Percentiles rank a stretch among this genome's conserved stretches.
These are phyloP conservation scores for Huso huso DNA, from an alignment of 2,797 vertebrate species.

Conservation along the genomic window DNA sequence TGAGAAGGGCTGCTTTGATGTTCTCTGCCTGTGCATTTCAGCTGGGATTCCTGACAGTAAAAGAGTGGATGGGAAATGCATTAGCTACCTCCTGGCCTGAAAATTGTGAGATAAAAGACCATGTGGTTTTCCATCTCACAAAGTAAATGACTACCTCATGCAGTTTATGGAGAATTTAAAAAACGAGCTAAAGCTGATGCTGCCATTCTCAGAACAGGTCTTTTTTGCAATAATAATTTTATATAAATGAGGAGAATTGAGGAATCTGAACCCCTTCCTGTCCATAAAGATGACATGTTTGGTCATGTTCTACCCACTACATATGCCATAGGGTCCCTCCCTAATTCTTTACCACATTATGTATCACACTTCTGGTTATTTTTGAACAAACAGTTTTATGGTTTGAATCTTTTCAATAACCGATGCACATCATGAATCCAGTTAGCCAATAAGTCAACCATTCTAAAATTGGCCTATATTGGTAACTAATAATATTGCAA, in stretches of 20 bases:
- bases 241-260: constrained; percentile 17
- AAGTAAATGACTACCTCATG: constrained; percentile 21
- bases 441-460: too few species aligned
- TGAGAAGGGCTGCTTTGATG: constrained; percentile 39
- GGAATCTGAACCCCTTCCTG: constrained; percentile 26
- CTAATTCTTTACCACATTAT: too few species aligned
- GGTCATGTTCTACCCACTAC: too few species aligned
- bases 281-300: too few species aligned
- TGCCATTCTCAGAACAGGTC: constrained; percentile 12
- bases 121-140: constrained; percentile 23
- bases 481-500: too few species aligned
- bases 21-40: constrained; percentile 38
- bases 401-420: too few species aligned
- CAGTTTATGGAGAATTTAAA: constrained; percentile 14
- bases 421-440: too few species aligned
- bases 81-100: constrained; percentile 30
- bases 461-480: too few species aligned
- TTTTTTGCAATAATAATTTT: constrained; percentile 19
- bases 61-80: constrained; percentile 27
- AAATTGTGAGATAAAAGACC: constrained; percentile 35
- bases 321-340: too few species aligned
- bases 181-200: constrained; percentile 18
- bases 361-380: too few species aligned
- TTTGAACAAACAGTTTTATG: too few species aligned
- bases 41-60: constrained; percentile 28